phyloP scores from a whole-genome alignment of 2,888 invertebrate species.

The Andrena camellia region DNA sequence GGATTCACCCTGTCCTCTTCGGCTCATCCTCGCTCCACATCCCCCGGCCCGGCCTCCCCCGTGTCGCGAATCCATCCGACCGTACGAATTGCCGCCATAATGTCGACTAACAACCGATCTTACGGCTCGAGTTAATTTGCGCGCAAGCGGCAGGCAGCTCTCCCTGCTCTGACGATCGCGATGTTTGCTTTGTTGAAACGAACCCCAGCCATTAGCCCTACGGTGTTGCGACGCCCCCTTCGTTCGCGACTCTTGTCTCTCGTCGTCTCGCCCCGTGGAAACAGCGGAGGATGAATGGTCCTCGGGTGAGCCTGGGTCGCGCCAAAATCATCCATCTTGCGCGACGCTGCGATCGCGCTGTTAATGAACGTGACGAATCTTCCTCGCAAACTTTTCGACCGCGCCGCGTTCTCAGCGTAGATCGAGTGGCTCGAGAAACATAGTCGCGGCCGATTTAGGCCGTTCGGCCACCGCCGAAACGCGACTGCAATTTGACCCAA shows the following conservation, averaged over 20 bases:
- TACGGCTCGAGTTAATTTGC: slow-evolving; percentile 60
- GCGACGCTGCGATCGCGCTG: slow-evolving; percentile 8
- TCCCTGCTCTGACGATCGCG: slow-evolving; percentile 38
- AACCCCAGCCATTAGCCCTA: slow-evolving; percentile 34
- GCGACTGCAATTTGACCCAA: no score
- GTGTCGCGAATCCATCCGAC: slow-evolving; percentile 51
- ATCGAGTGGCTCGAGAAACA: not conserved
- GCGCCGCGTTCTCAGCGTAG: not conserved
- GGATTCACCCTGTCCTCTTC: slow-evolving; percentile 37
- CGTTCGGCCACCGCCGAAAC: no score
- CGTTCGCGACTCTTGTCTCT: slow-evolving; percentile 10
- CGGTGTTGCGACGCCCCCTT: slow-evolving; percentile 18
- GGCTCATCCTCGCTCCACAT: slow-evolving; percentile 1
- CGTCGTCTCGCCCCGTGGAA: slow-evolving; percentile 25
- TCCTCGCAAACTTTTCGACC: slow-evolving; percentile 20
- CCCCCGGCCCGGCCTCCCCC: not conserved
- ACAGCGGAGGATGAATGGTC: slow-evolving; percentile 30
- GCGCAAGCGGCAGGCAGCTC: slow-evolving; percentile 13
- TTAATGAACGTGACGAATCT: slow-evolving; percentile 29
- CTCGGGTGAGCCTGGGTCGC: slow-evolving; percentile 27
- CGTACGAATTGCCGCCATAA: slow-evolving; percentile 59
- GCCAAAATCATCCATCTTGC: slow-evolving; percentile 29
- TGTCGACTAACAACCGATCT: slow-evolving; percentile 57
- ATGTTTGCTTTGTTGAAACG: slow-evolving; percentile 52
- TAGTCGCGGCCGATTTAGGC: not conserved